Base-by-base conservation (phyloP, 2,888 invertebrate genomes). In the Timandra comae region DNA sequence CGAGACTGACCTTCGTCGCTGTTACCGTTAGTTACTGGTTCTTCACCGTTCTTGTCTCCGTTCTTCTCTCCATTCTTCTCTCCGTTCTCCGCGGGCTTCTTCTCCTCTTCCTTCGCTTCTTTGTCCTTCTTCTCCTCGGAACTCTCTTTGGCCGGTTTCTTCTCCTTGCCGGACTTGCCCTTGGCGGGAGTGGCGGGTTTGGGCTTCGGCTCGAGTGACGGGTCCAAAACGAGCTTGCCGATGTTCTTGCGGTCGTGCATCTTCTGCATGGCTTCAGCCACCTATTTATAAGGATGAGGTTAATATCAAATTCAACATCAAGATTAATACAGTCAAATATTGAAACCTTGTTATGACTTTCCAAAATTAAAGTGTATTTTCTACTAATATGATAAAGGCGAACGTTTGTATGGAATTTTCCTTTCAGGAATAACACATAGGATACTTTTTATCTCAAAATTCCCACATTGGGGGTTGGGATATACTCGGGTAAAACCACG, bases 181-280 rank as follows among this genome's bases (percentile, higher is more conserved):
- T 93, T 93, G 36, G 92, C 91, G 1, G 93, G 93, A 5, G 93
- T 93, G 11, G 91, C 91, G 21, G 93, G 92, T 68, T 93, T 93
- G 13, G 93, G 93, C 59, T 93, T 93, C 1, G 93, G 93, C 68
- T 92, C 92, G 68, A 92, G 69, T 24, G 91, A 90, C 12, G 95
- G 94, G 66, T 95, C 94, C 44, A 96, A 81, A 26, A 96, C 89
- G 27, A 96, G 89, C 76, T 96, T 96, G 34, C 96, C 96, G 57
- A 96, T 90, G 78, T 96, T 96, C 80, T 94, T 95, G 61, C 95
- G 91, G 63, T 95, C 95, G 77, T 95, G 95, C 91, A 96, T 93
- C 77, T 94, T 95, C 76, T 94, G 94, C 95, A 96, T 95, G 3
- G 94, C 96, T 61, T 96, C 95, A 12, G 91, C 90, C 8, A 95